Evolutionary conservation across 2,888 invertebrate genomes (phyloP), one percentile per base, ranked within the genome.

Genomic region (Dicranocentrus wangi): DNA sequence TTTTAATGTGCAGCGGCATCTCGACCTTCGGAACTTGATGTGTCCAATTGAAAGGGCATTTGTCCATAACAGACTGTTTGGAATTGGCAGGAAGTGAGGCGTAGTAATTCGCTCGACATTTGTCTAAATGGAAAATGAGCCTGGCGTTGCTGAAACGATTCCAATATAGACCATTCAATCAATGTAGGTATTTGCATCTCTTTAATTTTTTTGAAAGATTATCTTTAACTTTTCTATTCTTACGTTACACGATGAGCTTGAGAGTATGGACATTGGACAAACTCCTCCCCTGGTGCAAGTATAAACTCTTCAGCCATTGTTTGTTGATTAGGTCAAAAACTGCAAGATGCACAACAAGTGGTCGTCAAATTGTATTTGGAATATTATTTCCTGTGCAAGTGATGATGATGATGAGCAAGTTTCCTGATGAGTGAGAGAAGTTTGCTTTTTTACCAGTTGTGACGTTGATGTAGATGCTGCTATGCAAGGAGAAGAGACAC

Each of bases 241-340:
- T 58, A 58, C 58, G 75, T 75, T 28, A 75, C 39, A 8, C 3
- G 0, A 42, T 75, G 75, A 1, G 75, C 43, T 1, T 0, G 10
- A 27, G 51, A 39, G 55, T 75, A 75, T 2, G 75, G 75, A 42
- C 75, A 75, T 10, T 53, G 23, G 1, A 55, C n/a, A 19, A 65
- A 75, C 15, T 21, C 55, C 17, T 75, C 75, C 0, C 75, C 75
- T 21, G 75, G 75, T n/a, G 73, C 73, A 23, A 73, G 23, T n/a
- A 25, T 27, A 28, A 73, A 73, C 8, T 71, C 58, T 8, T 51
- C 51, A 5, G 51, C 7, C 51, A 51, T 51, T 3, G n/a, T 51
- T 39, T 39, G n/a, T n/a, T n/a, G n/a, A n/a, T n/a, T n/a, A n/a
- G n/a, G n/a, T n/a, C n/a, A n/a, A n/a, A n/a, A n/a, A n/a, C n/a